Base-by-base conservation (phyloP, 2,888 invertebrate species). In the Tigriopus californicus region DNA sequence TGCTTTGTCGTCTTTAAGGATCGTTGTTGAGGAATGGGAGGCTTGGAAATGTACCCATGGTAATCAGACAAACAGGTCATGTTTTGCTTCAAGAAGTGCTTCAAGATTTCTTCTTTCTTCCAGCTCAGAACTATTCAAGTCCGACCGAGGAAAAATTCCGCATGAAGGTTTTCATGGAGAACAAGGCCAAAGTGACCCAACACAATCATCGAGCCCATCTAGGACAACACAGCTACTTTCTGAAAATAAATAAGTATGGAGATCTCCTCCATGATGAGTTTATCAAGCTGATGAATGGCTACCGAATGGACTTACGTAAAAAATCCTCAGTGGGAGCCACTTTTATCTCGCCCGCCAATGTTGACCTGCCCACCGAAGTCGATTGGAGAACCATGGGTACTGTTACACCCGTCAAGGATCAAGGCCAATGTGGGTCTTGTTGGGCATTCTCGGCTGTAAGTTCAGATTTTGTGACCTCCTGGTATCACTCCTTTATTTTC, bases 401-500 rank as follows among this genome's bases (percentile, higher is more conserved):
- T 62, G 91, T 92, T 61, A 90, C 91, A 13, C 79, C 77, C 1
- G 75, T 92, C 64, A 91, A 92, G 73, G 83, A 92, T 76, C 91
- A 92, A 77, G 87, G 83, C 67, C 80, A 80, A 67, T 90, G 90
- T 72, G 90, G 89, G 62, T 86, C 86, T 3, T 91, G 90, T 76
- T 92, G 91, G 91, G 80, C 89, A 51, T 92, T 92, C 77, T 88
- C 88, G 67, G 75, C 85, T 20, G 33, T 33, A 33, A 33, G 33
- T 8, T 33, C 8, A 33, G 33, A 33, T 33, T 5, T 18, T 46
- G 15, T n/a, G n/a, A 42, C 11, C n/a, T n/a, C n/a, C n/a, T n/a
- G n/a, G n/a, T n/a, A n/a, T n/a, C n/a, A n/a, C n/a, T n/a, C n/a
- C n/a, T n/a, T n/a, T n/a, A n/a, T n/a, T n/a, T n/a, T n/a, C n/a